Base-by-base conservation (phyloP, 2,113 vertebrate species). In the Larimichthys polyactis region DNA sequence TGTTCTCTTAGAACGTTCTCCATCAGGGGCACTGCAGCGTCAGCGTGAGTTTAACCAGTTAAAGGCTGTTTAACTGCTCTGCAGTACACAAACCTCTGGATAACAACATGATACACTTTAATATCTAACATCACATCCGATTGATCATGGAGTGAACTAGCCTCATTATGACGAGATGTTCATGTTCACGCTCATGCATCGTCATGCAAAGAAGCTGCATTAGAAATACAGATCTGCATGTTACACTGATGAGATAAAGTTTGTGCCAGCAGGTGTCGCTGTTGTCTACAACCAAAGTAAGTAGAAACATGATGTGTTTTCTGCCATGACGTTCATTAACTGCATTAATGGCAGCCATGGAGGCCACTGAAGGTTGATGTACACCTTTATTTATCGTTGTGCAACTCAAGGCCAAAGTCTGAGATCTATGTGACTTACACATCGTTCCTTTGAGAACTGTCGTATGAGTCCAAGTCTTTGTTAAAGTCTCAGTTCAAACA, bases 201-300 rank as follows among this genome's bases (percentile, higher is more conserved):
- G n/a, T n/a, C n/a, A n/a, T 2, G 24, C 4, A 78, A 57, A 36
- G 32, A 7, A 36, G 32, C 32, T 36, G 32, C 32, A 36, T 7
- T 8, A 36, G 29, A 57, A 67, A 58, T 49, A 15, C 36, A 24
- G 69, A 40, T 12, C 32, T 55, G 12, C 16, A 44, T 44, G 44
- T n/a, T 44, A 51, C 29, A 36, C 46, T 3, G 11, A 14, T 44
- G 1, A 2, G 36, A 8, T 12, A 43, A 0, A 29, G 40, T 5
- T 70, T 12, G 43, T 59, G 24, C 60, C 83, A 76, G 59, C 46
- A 85, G 83, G 48, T 44, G 83, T 54, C 78, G 16, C 67, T 71
- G 24, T 81, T 62, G 63, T 65, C 69, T 64, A 24, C 40, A 69
- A 57, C 29, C 19, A 36, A 16, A 73, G 57, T 27, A n/a, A n/a